Evolutionary conservation across 1,140 invertebrate species (phyloP), one percentile per base, ranked within the genome.

Genomic region (Bombus consobrinus): DNA sequence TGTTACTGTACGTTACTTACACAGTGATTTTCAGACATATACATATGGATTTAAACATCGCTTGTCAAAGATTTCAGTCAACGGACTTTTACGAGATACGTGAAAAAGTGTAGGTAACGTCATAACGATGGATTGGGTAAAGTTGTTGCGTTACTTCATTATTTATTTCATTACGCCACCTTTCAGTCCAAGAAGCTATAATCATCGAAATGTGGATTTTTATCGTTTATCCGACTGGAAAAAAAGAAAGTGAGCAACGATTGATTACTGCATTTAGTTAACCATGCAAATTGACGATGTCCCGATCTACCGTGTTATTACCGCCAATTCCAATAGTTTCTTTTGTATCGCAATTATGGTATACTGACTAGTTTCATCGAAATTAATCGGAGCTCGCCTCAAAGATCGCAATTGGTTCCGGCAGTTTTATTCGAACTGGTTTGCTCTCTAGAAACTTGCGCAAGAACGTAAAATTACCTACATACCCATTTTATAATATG

Each of bases 231-330:
- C 0, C 18, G 18, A 53, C 47, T 0, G 6, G 47, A 73, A 10
- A 43, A 37, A 43, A 73, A 43, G 39, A 41, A 28, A 43, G 47
- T 53, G 47, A 53, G 22, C 47, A 22, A 53, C 18, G 47, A 53
- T 53, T 22, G 47, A 53, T 53, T 53, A 22, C 47, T 47, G 43
- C 73, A 32, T 75, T 75, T 53, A 57, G 73, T 75, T 57, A 57
- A 53, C 47, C 47, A 53, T 53, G 47, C 18, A 72, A 72, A 72
- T 72, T 25, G 47, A 53, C 47, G 47, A 53, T n/a, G 43, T 75
- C 43, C 22, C 73, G 47, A 57, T 57, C 41, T 5, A 75, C 22
- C 73, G 73, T 75, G 47, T 75, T 53, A 75, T 75, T 75, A 75
- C 32, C 32, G 73, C 10, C 73, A 25, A 34, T 75, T 57, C 28